These are phyloP conservation scores for Morphnarchus princeps DNA, from an alignment of 2,113 vertebrate genomes.

Conservation along the genomic window DNA sequence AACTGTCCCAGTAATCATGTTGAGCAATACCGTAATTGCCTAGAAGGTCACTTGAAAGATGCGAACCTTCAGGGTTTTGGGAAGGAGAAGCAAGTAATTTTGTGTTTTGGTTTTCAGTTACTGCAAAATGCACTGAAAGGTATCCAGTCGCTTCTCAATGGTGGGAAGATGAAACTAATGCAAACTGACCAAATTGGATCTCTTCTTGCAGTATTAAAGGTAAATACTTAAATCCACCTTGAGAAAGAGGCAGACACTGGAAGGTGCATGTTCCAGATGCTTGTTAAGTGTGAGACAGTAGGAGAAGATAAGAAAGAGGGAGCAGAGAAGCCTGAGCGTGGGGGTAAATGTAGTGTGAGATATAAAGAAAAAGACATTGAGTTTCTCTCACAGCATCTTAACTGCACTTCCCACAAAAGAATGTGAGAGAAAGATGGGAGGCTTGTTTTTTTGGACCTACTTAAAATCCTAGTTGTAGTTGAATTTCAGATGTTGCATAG, in stretches of 20 bases:
- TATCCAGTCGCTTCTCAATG: conserved; percentile 86
- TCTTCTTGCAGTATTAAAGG: conserved; percentile 91
- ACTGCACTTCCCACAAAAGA: background rate
- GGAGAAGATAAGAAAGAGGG: background rate
- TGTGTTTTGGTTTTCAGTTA: conserved; percentile 71
- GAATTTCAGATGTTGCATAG: background rate
- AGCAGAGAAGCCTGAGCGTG: background rate
- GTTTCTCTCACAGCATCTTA: background rate
- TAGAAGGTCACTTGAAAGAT: background rate
- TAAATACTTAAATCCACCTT: conserved; percentile 12
- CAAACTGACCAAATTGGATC: conserved; percentile 85
- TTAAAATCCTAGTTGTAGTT: background rate
- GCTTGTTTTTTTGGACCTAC: background rate
- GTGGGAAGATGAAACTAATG: conserved; percentile 86
- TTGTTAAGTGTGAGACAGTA: background rate
- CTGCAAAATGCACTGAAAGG: conserved; percentile 91
- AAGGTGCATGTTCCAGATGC: background rate
- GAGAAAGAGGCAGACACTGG: background rate
- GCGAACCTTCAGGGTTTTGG: background rate
- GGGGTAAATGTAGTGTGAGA: background rate
- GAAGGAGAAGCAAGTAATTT: background rate
- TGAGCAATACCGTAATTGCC: background rate
- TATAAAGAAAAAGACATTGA: background rate
- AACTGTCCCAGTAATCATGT: background rate
- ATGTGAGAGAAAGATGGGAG: background rate